Base-by-base conservation (phyloP, 2,797 vertebrate genomes). In the Leptoclinus maculatus region DNA sequence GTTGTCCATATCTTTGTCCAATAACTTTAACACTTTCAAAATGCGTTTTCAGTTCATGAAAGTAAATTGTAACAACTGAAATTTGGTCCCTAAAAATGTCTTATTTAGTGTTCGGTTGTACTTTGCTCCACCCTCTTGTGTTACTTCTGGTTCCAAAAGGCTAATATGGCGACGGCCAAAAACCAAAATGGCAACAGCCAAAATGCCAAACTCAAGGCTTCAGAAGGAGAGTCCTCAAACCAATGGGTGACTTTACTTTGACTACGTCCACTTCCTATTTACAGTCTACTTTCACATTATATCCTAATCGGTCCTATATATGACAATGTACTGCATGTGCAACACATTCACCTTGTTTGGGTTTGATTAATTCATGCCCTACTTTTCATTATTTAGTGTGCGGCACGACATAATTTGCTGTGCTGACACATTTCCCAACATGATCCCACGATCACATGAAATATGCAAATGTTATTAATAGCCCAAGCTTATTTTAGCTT, bases 401-500 rank as follows among this genome's bases (percentile, higher is more conserved):
- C 10, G 9, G 23, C 1, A 19, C 70, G 59, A 27, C 16, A 66
- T 72, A 64, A 83, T 79, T 72, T 71, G 38, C 68, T 79, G 39
- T 47, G 72, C 65, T 70, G 70, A 75, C 51, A 80, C 68, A 58
- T 72, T 70, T 49, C 8, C 29, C 39, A 59, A 59, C 41, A 70
- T 32, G 29, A 19, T 36, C 7, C 67, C 66, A 84, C 47, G 76
- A 39, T 79, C 70, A 66, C 65, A 87, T 83, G 7, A 84, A 89
- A 79, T 75, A 85, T 84, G 77, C 51, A 87, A 70, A 79, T 11
- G 3, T 21, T 49, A 78, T 66, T 67, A 59, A 71, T 78, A 60
- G 56, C 60, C 70, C 4, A 14, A 45, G 45, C 49, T 75, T 11
- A 5, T 62, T 27, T 67, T 21, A 71, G 43, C 34, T 58, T 77